Conservation (phyloP, 92 coral and sea anemone species). For the Montipora capitata region DNA sequence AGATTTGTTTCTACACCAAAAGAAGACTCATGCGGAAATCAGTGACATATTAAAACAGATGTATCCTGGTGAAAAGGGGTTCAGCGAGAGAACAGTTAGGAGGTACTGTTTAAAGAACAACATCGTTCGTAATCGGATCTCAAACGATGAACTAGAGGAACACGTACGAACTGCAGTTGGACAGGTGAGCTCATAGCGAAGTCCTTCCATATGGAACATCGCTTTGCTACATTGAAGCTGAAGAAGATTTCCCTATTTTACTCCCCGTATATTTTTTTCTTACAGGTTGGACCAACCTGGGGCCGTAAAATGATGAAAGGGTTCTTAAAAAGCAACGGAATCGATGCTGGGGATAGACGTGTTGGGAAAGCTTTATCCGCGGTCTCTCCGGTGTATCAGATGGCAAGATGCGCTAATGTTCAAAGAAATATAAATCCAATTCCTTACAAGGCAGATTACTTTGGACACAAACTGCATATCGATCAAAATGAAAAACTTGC, state of each 20-base stretch:
- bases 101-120: slow-evolving; percentile 20
- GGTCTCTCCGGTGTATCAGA: slow-evolving; percentile 35
- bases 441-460: slow-evolving; percentile 59
- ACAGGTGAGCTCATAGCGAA: slow-evolving; percentile 48
- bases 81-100: slow-evolving; percentile 47
- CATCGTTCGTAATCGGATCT: not conserved
- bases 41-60: slow-evolving; percentile 44
- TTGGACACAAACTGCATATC: slow-evolving; percentile 71
- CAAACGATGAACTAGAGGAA: slow-evolving; percentile 27
- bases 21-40: slow-evolving; percentile 29
- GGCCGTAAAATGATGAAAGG: slow-evolving; percentile 54
- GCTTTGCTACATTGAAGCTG: too few relatives aligned
- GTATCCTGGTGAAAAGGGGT: slow-evolving; percentile 49
- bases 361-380: slow-evolving; percentile 42
- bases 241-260: slow-evolving; percentile 7
- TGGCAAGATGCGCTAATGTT: slow-evolving; percentile 55
- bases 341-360: slow-evolving; percentile 25
- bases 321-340: slow-evolving; percentile 33
- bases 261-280: slow-evolving; percentile 6
- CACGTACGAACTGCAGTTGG: slow-evolving; percentile 38
- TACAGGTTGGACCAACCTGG: slow-evolving; percentile 61
- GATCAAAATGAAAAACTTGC: slow-evolving; percentile 71
- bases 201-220: slow-evolving; percentile 1
- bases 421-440: slow-evolving; percentile 35
- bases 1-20: not conserved